Evolutionary conservation across 2,113 vertebrate species (phyloP).

Genomic region (Ciconia maguari): DNA sequence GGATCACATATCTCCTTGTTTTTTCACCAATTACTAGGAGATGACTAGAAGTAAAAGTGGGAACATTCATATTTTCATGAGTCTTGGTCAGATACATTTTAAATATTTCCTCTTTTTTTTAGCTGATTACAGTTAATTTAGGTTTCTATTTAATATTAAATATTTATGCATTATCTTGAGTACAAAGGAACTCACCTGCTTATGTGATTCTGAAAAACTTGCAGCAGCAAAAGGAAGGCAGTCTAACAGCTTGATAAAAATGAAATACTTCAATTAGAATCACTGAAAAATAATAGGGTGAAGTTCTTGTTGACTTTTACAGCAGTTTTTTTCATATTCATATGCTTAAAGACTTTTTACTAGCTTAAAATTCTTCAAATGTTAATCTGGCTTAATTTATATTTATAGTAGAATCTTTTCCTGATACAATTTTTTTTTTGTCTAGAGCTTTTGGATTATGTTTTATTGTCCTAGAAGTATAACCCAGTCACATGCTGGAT

Average conservation of each 20-base stretch:
- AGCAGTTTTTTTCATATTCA: not conserved
- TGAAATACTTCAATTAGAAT: not conserved
- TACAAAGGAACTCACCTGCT: not conserved
- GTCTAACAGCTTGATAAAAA: not conserved
- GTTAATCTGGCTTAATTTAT: not conserved
- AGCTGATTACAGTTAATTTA: not conserved
- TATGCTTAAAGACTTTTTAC: not conserved
- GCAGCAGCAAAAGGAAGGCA: not conserved
- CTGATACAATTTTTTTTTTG: not conserved
- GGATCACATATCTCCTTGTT: not conserved
- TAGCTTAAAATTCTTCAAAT: not conserved
- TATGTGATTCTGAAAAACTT: not conserved
- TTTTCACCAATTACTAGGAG: not conserved
- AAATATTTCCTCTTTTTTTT: not conserved
- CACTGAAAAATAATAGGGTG: not conserved
- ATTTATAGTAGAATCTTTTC: not conserved
- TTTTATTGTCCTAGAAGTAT: not conserved
- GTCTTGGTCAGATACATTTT: not conserved
- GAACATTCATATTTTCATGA: accelerated
- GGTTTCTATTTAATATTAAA: not conserved
- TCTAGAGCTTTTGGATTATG: not conserved
- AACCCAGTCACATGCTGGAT: not conserved
- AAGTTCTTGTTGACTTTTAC: not conserved
- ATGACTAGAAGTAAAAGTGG: not conserved
- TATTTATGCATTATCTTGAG: not conserved